Base-by-base conservation (phyloP, 1,140 invertebrate genomes). In the Drosophila santomea region DNA sequence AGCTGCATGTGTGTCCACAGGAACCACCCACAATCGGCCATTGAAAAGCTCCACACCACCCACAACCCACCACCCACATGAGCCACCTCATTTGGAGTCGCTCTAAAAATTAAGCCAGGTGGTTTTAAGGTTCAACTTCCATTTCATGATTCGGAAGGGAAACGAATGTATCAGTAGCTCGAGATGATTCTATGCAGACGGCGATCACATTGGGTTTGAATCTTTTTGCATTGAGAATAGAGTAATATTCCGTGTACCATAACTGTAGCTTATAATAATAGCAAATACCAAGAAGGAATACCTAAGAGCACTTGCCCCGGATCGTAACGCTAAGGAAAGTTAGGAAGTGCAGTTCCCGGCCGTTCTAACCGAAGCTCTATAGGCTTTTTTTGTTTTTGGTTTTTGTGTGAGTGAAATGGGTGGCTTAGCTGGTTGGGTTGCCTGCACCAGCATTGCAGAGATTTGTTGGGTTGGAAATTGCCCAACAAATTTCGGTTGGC, bases 391-490 rank as follows among this genome's bases (percentile, higher is more conserved):
- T 20, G 4, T 17, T 8, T 7, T 11, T 8, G n/a, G 41, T 43
- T 17, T 6, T 3, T 23, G 14, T 14, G 38, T 8, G 54, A 10
- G 35, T 10, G 20, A 17, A 4, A 12, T 20, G 55, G 35, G 36
- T 20, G 43, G 11, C 4, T 59, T 25, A 11, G 61, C 2, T 44
- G 17, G 41, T 45, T 54, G 32, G 41, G 58, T 15, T 56, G 17
- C 48, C 67, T 68, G 74, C 82, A 66, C 60, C 75, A 67, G 73
- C 77, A 67, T 82, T 86, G 84, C 83, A 83, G 79, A 89, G 83
- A 88, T 89, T 88, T 88, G 83, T 83, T 88, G 84, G 83, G 84
- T 88, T 89, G 84, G 84, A 88, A 89, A 88, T 89, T 89, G 84
- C 72, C 83, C 83, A 88, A 89, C 83, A 88, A 88, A 88, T 88